Evolutionary conservation across 2,888 invertebrate genomes (phyloP).

Genomic region (Isoperla grammatica): DNA sequence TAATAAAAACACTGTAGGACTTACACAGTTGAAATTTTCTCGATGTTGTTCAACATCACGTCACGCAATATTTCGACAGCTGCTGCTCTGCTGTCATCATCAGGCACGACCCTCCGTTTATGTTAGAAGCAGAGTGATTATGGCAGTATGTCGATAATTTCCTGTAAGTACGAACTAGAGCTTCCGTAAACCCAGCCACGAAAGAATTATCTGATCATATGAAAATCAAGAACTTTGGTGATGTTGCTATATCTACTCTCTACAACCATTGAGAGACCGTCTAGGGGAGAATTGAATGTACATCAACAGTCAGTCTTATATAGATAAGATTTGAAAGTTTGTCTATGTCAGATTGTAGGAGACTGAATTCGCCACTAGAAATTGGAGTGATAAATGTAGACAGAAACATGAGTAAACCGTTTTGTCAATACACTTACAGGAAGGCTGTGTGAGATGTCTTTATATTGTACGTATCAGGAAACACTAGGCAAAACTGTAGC

Average conservation of each 20-base stretch:
- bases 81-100: too few species aligned
- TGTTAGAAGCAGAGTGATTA: background rate
- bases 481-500: background rate
- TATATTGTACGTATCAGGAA: background rate
- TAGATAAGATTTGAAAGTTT: background rate
- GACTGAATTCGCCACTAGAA: background rate
- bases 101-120: constrained; percentile 9
- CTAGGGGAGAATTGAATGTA: background rate
- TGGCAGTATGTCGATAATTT: constrained; percentile 17
- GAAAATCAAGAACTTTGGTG: background rate
- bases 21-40: too few species aligned
- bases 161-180: background rate
- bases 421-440: background rate
- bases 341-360: background rate
- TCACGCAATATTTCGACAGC: too few species aligned
- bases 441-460: background rate
- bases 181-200: background rate
- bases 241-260: background rate
- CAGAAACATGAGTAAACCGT: too few species aligned
- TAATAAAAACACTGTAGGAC: too few species aligned
- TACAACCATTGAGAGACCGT: background rate
- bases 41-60: too few species aligned
- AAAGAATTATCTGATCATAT: too few species aligned
- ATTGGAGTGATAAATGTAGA: too few species aligned
- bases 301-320: background rate